Evolutionary conservation across 2,113 vertebrate genomes (phyloP).

Genomic region (Muscicapa adusta): DNA sequence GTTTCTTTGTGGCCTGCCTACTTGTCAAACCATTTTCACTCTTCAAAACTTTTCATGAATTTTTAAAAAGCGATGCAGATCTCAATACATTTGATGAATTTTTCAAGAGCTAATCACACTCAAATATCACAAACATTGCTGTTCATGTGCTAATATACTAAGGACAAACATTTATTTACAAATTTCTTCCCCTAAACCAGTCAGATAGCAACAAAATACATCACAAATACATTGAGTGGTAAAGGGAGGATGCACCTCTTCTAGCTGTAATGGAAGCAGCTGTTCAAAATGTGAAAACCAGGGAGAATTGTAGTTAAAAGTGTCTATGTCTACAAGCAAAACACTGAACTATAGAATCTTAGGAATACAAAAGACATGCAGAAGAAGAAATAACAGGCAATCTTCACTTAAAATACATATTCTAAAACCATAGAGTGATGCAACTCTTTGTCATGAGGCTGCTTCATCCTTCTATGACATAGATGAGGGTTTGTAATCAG

Average conservation of each 20-base stretch:
- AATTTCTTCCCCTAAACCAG: constrained; percentile 17
- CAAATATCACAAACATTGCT: constrained; percentile 40
- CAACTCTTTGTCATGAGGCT: background rate
- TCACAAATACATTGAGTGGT: background rate
- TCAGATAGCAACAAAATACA: constrained; percentile 4
- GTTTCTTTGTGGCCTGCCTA: constrained; percentile 74
- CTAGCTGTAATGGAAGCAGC: background rate
- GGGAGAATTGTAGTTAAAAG: background rate
- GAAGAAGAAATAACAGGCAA: background rate
- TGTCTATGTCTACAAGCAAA: background rate
- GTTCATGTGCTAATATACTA: constrained; percentile 52
- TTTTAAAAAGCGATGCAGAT: constrained; percentile 67
- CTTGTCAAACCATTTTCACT: constrained; percentile 74
- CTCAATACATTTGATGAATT: constrained; percentile 66
- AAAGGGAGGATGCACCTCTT: background rate
- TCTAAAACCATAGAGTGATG: background rate
- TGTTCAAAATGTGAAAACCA: background rate
- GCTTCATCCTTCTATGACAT: background rate
- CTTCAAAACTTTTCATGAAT: constrained; percentile 74
- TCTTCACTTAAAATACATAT: background rate
- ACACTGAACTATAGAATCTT: background rate
- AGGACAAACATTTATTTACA: constrained; percentile 66
- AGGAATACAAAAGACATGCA: background rate
- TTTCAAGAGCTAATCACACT: constrained; percentile 68
- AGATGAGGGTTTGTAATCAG: background rate